Evolutionary conservation across 2,113 vertebrate genomes (phyloP).

Genomic region (Cyphomyrus plagiostoma): DNA sequence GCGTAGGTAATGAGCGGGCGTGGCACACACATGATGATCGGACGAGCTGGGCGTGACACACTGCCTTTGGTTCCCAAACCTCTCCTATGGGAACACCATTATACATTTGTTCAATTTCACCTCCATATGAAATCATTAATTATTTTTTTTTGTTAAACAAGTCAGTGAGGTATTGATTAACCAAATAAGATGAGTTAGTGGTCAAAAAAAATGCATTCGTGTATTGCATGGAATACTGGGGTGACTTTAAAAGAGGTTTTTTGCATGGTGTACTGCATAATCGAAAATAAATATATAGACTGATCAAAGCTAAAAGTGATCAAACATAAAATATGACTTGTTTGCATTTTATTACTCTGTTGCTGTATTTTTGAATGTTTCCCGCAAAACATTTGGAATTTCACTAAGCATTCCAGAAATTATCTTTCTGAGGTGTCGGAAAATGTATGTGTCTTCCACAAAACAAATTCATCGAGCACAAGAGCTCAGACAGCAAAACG

Average conservation of each 20-base stretch:
- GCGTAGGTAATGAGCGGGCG: no score
- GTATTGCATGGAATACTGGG: no score
- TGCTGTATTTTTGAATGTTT: not conserved
- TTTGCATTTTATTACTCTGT: not conserved
- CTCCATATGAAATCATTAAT: not conserved
- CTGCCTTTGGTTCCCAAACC: not conserved
- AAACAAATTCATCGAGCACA: not conserved
- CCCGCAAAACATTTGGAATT: not conserved
- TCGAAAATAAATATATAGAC: not conserved
- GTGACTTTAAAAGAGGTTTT: no score
- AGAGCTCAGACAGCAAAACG: constrained; percentile 12
- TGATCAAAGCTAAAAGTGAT: not conserved
- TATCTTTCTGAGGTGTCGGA: not conserved
- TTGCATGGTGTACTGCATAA: not conserved
- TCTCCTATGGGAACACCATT: not conserved
- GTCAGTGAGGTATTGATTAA: no score
- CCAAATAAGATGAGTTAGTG: no score
- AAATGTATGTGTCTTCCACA: not conserved
- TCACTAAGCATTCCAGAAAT: not conserved
- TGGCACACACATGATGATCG: no score
- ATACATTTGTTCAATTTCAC: not conserved
- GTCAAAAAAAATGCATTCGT: no score
- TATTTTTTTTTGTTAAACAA: not conserved
- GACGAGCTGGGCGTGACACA: no score
- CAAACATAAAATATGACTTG: not conserved